Percentiles rank a stretch among this genome's conserved stretches.
Conservation (phyloP, 2,113 vertebrate species). For the Suncus etruscus region DNA sequence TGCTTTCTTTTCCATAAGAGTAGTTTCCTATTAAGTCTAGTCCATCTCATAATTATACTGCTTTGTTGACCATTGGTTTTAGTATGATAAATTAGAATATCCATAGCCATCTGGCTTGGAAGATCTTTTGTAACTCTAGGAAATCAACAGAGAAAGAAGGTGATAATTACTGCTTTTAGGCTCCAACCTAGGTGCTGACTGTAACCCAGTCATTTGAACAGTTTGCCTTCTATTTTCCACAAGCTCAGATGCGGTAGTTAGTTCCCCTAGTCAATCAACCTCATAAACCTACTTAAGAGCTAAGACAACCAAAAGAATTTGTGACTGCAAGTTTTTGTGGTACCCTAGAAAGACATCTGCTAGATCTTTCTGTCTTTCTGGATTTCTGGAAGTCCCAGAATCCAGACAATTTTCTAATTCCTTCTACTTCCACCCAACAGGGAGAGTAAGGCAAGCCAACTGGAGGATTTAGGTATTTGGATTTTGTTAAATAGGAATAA, state of each 20-base stretch:
- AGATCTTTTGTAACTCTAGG: slow-evolving; percentile 25
- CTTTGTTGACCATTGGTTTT: slow-evolving; percentile 53
- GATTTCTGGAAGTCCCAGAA: background rate
- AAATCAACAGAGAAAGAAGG: slow-evolving; percentile 51
- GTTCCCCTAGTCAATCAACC: background rate
- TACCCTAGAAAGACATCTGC: background rate
- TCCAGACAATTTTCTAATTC: background rate
- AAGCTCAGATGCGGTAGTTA: background rate
- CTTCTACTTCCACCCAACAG: background rate
- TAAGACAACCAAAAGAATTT: background rate
- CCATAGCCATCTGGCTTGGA: background rate
- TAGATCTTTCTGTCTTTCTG: background rate
- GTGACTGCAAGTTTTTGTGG: background rate
- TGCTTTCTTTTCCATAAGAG: slow-evolving; percentile 18
- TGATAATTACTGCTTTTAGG: background rate
- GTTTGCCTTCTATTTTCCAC: background rate
- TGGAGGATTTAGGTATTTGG: background rate
- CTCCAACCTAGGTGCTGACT: background rate
- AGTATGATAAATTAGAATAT: background rate
- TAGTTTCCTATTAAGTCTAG: background rate
- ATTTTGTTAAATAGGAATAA: background rate
- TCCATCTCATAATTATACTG: slow-evolving; percentile 44
- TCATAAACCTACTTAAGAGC: background rate
- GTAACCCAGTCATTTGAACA: background rate
- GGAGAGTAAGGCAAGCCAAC: background rate